Conservation (phyloP, 2,888 invertebrate species). For the Spisula solida region DNA sequence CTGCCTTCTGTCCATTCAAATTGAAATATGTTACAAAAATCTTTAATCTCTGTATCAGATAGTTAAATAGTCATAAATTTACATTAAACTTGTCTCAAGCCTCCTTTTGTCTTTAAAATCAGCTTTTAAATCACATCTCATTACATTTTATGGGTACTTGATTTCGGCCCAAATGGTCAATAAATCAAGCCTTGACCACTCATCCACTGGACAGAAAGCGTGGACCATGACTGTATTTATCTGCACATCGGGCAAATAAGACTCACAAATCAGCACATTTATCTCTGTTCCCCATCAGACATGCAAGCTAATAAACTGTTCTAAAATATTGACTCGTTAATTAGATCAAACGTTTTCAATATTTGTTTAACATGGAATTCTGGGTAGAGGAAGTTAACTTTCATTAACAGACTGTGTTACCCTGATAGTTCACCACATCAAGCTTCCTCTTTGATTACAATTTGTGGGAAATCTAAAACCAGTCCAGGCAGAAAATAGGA, state of each 20-base stretch:
- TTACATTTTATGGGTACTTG: constrained; percentile 51
- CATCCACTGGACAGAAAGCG: constrained; percentile 33
- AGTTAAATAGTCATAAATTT: constrained; percentile 42
- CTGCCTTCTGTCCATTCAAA: constrained; percentile 19
- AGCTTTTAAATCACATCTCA: constrained; percentile 43
- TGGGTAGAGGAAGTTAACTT: constrained; percentile 13
- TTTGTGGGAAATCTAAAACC: constrained; percentile 34
- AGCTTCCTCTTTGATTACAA: constrained; percentile 17
- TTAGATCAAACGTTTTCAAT: constrained; percentile 31
- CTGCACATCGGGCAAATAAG: constrained; percentile 34
- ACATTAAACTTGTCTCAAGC: constrained; percentile 33
- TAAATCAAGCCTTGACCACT: constrained; percentile 48
- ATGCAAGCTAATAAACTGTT: constrained; percentile 5
- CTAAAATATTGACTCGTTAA: constrained; percentile 11
- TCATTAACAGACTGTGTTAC: constrained; percentile 14
- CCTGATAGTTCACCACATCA: background rate
- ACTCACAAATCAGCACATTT: constrained; percentile 34
- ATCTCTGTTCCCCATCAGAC: constrained; percentile 21
- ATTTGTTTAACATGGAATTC: constrained; percentile 25
- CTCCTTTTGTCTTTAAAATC: constrained; percentile 43
- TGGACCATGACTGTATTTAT: constrained; percentile 38
- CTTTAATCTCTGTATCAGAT: constrained; percentile 30
- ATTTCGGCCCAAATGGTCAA: constrained; percentile 39
- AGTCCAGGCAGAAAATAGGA: constrained; percentile 24
- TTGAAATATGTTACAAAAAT: constrained; percentile 23